A percentile compares a stretch with the other conserved stretches of the same genome.
Evolutionary conservation across 2,113 vertebrate species (phyloP).

Genomic region (Aptenodytes patagonicus): DNA sequence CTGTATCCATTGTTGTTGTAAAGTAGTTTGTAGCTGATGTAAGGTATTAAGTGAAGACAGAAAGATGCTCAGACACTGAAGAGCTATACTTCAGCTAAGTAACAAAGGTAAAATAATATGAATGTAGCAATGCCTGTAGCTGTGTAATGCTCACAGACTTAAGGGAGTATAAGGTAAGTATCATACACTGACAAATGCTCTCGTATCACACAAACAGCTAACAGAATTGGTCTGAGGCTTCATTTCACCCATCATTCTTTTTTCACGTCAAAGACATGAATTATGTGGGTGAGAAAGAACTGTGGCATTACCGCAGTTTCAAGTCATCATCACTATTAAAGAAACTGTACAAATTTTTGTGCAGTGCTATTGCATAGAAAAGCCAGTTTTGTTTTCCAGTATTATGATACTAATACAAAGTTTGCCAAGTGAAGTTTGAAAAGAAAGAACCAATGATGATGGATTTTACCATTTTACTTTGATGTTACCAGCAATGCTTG

Average conservation of each 20-base stretch:
- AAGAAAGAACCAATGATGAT: background rate
- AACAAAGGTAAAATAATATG: fast-evolving
- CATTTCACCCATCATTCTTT: background rate
- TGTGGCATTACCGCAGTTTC: background rate
- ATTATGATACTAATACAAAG: background rate
- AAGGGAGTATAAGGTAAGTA: background rate
- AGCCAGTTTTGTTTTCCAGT: background rate
- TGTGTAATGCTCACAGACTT: background rate
- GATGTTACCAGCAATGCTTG: background rate
- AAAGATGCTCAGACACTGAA: background rate
- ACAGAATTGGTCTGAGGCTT: background rate
- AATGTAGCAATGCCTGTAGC: background rate
- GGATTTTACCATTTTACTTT: background rate
- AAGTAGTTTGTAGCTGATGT: background rate
- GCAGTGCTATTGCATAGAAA: background rate
- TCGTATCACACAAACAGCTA: background rate
- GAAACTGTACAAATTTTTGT: background rate
- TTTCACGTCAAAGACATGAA: background rate
- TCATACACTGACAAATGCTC: background rate
- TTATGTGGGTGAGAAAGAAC: background rate
- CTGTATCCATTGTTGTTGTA: background rate
- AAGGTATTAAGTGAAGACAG: background rate
- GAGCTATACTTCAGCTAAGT: background rate
- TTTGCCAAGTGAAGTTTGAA: background rate
- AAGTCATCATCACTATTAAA: background rate